Base-by-base conservation (phyloP, 2,888 invertebrate genomes). In the Drosophila demipolita region DNA sequence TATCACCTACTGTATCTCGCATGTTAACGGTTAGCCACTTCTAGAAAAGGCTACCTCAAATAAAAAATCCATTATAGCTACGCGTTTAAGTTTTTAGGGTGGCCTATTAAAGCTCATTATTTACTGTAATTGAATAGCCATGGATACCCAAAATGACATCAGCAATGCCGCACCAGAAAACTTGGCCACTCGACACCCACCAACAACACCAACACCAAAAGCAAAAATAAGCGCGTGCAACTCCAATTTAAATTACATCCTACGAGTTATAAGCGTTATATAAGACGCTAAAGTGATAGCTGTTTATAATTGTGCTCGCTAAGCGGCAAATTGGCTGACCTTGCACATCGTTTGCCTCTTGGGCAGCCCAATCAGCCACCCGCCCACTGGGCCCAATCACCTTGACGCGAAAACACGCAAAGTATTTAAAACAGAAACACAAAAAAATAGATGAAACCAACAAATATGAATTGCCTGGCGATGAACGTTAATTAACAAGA, bases 211-310 rank as follows among this genome's bases (percentile, higher is more conserved):
- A 50, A 45, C 54, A 53, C 49, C 49, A 29, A 29, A 17, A 49
- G 23, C 35, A 40, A 42, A 35, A 75, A 69, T 71, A 69, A 72
- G 58, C 60, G 36, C 55, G 73, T 66, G 63, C 52, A 72, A 74
- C 90, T 87, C 67, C 79, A 84, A 59, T 87, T 84, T 85, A 85
- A 82, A 79, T 85, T 45, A 70, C 87, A 73, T 86, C 75, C 83
- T 83, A 73, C 82, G 66, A 74, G 70, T 68, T 78, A 81, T 68
- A 74, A 83, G 49, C 66, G 64, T 83, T 89, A 78, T 73, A 70
- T 74, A 83, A 89, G 64, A 55, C 17, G 9, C 23, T 36, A 11
- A 2, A 26, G 54, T 23, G n/a, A 69, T 70, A 63, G 82, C 45
- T 42, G 76, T 53, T 53, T 70, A 82, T 75, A 82, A 82, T 76